phyloP scores from a whole-genome alignment of 2,797 vertebrate species.

The Huso huso region DNA sequence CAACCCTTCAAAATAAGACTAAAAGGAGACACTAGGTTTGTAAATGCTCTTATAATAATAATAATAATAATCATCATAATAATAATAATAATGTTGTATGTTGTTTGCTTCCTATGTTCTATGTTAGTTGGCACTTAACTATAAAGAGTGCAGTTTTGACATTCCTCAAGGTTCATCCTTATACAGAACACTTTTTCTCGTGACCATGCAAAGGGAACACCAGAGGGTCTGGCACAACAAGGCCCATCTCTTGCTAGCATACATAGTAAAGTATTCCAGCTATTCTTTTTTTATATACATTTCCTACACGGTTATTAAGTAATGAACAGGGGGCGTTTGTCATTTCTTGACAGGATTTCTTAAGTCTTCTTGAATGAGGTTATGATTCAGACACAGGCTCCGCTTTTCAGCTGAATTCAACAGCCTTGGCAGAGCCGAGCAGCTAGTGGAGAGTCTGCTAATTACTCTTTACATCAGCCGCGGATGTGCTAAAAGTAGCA shows the following conservation, averaged over 20 bases:
- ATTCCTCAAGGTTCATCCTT: not conserved
- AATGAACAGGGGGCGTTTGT: constrained; percentile 32
- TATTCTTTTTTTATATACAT: constrained; percentile 40
- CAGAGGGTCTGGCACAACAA: constrained; percentile 16
- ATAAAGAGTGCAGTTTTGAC: not conserved
- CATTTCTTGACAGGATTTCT: constrained; percentile 4
- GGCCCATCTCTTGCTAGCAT: constrained; percentile 5
- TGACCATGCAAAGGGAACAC: constrained; percentile 9
- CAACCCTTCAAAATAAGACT: too few relatives aligned
- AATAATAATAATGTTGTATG: too few relatives aligned
- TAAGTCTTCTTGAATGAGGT: not conserved
- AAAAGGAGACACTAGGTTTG: too few relatives aligned
- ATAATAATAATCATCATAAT: too few relatives aligned
- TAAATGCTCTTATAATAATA: too few relatives aligned
- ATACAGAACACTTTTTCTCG: constrained; percentile 3
- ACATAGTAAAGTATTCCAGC: constrained; percentile 42
- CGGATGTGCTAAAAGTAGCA: constrained; percentile 27
- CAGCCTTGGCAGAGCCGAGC: constrained; percentile 18
- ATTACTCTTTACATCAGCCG: constrained; percentile 36
- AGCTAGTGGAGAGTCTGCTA: constrained; percentile 16
- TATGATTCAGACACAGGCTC: not conserved
- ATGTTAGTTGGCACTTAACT: not conserved
- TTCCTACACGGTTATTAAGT: constrained; percentile 44
- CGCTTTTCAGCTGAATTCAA: constrained; percentile 4
- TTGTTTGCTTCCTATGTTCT: too few relatives aligned